These are phyloP conservation scores for Sitta europaea DNA, from an alignment of 2,113 vertebrate genomes.

Conservation along the genomic window DNA sequence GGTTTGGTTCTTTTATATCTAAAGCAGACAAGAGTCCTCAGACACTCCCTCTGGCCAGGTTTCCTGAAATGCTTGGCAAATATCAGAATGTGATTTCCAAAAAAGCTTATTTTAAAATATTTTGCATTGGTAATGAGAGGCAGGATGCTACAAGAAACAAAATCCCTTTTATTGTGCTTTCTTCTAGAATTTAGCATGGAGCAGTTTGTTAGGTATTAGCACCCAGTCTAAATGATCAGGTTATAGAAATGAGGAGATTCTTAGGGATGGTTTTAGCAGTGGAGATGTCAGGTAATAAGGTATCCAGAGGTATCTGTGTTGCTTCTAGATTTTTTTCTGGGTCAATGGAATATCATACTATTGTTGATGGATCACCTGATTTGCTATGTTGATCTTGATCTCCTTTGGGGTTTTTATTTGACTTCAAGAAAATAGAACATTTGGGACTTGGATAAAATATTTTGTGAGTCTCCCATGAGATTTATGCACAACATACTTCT, in stretches of 20 bases:
- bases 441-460: background rate
- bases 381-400: background rate
- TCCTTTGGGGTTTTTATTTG: background rate
- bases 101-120: background rate
- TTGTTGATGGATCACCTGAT: background rate
- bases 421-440: background rate
- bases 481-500: background rate
- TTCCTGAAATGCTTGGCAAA: background rate
- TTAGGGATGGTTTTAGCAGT: background rate
- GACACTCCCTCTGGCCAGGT: background rate
- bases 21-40: background rate
- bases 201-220: background rate
- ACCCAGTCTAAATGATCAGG: background rate
- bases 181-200: background rate
- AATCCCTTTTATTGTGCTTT: background rate
- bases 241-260: background rate
- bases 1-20: background rate
- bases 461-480: background rate
- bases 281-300: background rate
- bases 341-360: background rate
- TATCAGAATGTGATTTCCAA: background rate
- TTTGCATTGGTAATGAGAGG: background rate
- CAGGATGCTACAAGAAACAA: background rate
- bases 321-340: constrained; percentile 7
- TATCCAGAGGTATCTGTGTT: background rate